Evolutionary conservation across 2,888 invertebrate species (phyloP).

Genomic region (Amiota minor): DNA sequence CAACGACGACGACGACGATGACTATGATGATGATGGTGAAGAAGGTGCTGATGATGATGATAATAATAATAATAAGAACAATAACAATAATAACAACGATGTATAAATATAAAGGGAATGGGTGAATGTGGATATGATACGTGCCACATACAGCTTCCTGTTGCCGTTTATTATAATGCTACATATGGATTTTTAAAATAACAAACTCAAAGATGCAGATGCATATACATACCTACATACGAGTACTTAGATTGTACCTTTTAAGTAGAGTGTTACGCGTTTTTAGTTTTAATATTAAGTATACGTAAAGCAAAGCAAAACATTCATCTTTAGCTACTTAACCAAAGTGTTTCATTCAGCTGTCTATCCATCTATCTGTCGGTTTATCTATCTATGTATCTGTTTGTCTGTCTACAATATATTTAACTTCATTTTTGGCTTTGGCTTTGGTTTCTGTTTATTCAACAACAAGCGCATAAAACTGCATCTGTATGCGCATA

Average conservation of each 20-base stretch:
- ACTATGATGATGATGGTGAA: not conserved
- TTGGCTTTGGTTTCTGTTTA: conserved; percentile 7
- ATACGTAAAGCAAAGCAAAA: not conserved
- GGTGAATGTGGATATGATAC: not conserved
- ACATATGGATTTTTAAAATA: not conserved
- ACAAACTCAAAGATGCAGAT: not conserved
- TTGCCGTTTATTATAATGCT: too few relatives aligned
- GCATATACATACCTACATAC: not conserved
- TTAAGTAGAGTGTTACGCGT: not conserved
- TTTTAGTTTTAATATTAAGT: conserved; percentile 16
- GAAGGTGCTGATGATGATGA: not conserved
- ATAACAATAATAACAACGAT: too few relatives aligned
- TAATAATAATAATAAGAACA: not conserved
- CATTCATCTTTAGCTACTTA: conserved; percentile 8
- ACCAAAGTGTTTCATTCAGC: not conserved
- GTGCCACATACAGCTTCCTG: not conserved
- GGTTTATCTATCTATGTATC: not conserved
- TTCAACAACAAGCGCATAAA: conserved; percentile 15
- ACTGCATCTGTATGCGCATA: conserved; percentile 68
- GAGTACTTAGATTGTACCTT: not conserved
- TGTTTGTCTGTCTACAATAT: not conserved
- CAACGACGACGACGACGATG: not conserved
- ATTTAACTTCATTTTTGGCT: not conserved
- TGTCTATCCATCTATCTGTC: not conserved
- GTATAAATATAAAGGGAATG: not conserved